Conservation (phyloP, 1,140 invertebrate genomes). For the Euschistus heros region DNA sequence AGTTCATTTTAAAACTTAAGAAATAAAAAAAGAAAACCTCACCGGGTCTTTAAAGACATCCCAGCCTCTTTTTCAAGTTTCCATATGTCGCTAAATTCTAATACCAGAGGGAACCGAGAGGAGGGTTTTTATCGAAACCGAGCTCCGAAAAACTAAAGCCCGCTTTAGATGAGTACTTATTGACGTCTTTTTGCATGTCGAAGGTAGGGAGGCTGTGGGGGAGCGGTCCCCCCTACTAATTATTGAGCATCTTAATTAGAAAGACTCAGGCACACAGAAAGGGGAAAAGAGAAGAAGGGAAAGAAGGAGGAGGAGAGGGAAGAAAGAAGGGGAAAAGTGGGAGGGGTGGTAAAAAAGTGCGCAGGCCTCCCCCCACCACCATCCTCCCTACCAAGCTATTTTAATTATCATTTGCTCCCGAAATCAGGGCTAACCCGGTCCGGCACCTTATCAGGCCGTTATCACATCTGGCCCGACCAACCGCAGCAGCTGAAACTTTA, state of each 20-base stretch:
- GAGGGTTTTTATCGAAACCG: neutral
- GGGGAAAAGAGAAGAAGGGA: neutral
- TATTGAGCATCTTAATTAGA: conserved; percentile 17
- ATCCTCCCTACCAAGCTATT: neutral
- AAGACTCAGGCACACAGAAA: neutral
- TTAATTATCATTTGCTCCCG: conserved; percentile 13
- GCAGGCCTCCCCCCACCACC: neutral
- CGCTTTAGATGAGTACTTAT: conserved; percentile 7
- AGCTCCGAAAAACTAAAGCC: neutral
- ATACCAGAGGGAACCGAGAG: neutral
- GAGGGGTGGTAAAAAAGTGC: conserved; percentile 12
- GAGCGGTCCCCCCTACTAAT: neutral
- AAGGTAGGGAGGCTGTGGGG: neutral
- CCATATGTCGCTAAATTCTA: no score
- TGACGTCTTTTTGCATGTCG: conserved; percentile 11
- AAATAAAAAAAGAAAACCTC: neutral
- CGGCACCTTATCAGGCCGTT: conserved; percentile 11
- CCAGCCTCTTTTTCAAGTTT: no score
- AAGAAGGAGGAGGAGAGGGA: conserved; percentile 1
- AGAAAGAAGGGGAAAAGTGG: neutral
- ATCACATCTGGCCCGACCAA: neutral
- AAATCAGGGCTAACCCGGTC: conserved; percentile 9
- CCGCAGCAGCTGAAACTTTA: neutral
- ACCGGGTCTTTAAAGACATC: no score
- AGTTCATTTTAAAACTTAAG: conserved; percentile 19